Base-by-base conservation (phyloP, 1,140 invertebrate species). In the Helicoverpa zea region DNA sequence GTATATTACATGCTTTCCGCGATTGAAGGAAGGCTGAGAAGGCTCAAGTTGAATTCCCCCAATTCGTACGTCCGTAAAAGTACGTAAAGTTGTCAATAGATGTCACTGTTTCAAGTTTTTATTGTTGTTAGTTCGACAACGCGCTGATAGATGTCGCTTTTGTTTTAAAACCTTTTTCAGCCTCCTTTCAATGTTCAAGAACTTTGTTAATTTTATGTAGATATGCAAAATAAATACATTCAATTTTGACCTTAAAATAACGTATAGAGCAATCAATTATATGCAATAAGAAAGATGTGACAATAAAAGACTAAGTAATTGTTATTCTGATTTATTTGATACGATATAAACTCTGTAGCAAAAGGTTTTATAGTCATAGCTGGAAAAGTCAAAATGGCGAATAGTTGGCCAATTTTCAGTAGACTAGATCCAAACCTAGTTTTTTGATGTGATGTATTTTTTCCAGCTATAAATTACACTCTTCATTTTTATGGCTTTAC, bases 21-120 rank as follows among this genome's bases (percentile, higher is more conserved):
- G 0, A 93, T 94, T 35, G 93, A 94, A 78, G 93, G 92, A 7
- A 87, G 93, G 43, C 81, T 94, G 14, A 81, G 89, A 7, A 82
- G 93, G 58, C 59, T 94, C n/a, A 93, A 90, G 74, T 74, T 83
- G 23, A 88, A 88, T 47, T 59, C 90, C 30, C 72, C 77, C 47
- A 76, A n/a, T 76, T 68, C 47, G 18, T 83, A 30, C n/a, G 35
- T 43, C 35, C 35, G 35, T 43, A 43, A 43, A 43, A 77, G 14
- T 74, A 68, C 56, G 29, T 82, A n/a, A 16, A 59, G 11, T 30
- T 77, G 23, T 49, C 58, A 49, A 64, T 75, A 81, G 80, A 76
- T 81, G 80, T 81, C 78, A n/a, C 58, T 72, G 64, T 68, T 70
- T 79, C 54, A 13, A 58, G 52, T 79, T 72, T 54, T 54, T 30